phyloP scores from a whole-genome alignment of 2,113 vertebrate species.

The Astatoreochromis straeleni region DNA sequence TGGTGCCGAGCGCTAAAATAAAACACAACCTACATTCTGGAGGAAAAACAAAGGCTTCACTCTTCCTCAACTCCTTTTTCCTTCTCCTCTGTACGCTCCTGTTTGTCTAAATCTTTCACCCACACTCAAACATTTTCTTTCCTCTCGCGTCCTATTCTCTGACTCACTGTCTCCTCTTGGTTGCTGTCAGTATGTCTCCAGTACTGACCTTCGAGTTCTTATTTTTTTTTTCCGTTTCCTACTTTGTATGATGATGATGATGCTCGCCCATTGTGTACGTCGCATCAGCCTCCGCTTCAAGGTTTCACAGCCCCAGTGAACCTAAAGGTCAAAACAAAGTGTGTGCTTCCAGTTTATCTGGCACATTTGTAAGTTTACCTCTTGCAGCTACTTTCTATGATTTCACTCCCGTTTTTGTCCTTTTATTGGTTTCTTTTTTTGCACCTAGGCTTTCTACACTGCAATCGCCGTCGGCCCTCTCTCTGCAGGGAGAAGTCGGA shows the following conservation, averaged over 20 bases:
- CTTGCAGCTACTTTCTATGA: not conserved
- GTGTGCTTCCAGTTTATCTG: not conserved
- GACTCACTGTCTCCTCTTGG: not conserved
- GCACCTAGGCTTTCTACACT: not conserved
- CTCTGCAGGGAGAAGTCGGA: conserved; percentile 7
- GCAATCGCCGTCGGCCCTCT: not conserved
- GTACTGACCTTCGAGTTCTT: not conserved
- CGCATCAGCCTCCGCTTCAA: not conserved
- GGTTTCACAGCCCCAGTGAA: not conserved
- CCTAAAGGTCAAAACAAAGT: not conserved
- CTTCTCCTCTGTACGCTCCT: not conserved
- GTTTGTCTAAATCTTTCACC: conserved; percentile 31
- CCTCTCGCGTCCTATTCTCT: not conserved
- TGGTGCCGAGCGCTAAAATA: not conserved
- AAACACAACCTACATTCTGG: not conserved
- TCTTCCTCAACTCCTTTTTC: not conserved
- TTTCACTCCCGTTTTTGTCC: not conserved
- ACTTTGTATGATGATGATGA: not conserved
- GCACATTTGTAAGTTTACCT: not conserved
- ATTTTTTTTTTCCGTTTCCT: not conserved
- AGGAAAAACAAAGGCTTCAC: not conserved
- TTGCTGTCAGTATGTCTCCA: not conserved
- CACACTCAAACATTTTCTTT: not conserved
- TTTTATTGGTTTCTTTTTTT: not conserved
- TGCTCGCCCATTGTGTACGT: not conserved